A percentile compares a stretch with the other conserved stretches of the same genome.
These are phyloP conservation scores for Ciconia maguari DNA, from an alignment of 2,113 vertebrate species.

Conservation along the genomic window DNA sequence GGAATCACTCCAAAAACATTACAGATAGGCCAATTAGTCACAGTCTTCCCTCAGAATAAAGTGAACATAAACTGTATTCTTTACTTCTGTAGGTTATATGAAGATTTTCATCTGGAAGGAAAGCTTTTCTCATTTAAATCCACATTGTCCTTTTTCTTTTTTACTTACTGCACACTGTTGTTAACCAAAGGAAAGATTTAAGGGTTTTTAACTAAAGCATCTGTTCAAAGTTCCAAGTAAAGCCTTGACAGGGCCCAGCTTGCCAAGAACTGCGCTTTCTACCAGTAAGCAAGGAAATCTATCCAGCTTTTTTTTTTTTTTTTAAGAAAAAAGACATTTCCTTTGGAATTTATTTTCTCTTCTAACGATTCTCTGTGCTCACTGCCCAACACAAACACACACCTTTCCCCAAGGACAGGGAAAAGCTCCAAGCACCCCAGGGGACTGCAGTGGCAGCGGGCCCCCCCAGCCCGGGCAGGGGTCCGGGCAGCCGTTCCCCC, in stretches of 20 bases:
- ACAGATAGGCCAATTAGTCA: constrained; percentile 35
- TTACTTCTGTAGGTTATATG: not conserved
- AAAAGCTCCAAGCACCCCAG: accelerated
- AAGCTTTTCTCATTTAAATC: not conserved
- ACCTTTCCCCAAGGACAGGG: constrained; percentile 30
- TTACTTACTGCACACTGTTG: not conserved
- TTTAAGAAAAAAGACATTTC: not conserved
- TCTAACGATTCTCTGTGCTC: not conserved
- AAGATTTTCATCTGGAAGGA: constrained; percentile 38
- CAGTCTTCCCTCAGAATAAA: not conserved
- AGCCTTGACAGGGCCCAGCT: constrained; percentile 37
- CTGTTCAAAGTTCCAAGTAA: constrained; percentile 45
- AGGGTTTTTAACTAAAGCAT: constrained; percentile 25
- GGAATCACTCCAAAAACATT: constrained; percentile 43
- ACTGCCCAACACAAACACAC: constrained; percentile 44
- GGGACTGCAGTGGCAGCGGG: accelerated
- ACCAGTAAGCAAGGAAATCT: constrained; percentile 46
- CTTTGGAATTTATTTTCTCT: not conserved
- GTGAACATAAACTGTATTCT: not conserved
- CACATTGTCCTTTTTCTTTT: not conserved
- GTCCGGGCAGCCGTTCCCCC: accelerated
- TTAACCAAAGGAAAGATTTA: constrained; percentile 41
- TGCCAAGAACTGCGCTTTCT: constrained; percentile 51
- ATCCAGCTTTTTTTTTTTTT: not conserved
- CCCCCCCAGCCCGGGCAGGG: not conserved